Percentiles rank a stretch among this genome's conserved stretches.
phyloP scores from a whole-genome alignment of 2,113 vertebrate species.

The Rutilus rutilus region DNA sequence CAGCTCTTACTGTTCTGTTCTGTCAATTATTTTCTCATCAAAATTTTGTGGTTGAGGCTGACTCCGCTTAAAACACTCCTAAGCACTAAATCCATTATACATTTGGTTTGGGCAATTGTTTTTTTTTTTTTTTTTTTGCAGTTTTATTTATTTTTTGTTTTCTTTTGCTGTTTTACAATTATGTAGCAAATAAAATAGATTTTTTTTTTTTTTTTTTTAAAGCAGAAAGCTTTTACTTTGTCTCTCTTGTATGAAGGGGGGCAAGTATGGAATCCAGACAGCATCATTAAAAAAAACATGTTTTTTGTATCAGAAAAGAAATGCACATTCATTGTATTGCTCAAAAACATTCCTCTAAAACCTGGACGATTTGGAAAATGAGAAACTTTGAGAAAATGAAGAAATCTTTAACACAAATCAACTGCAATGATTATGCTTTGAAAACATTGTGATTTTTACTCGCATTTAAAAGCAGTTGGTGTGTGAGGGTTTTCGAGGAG shows the following conservation, averaged over 20 bases:
- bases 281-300: not conserved
- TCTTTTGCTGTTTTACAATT: conserved; percentile 15
- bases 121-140: too few relatives aligned
- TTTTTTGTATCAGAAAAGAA: not conserved
- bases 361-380: too few relatives aligned
- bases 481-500: not conserved
- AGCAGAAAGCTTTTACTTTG: conserved; percentile 12
- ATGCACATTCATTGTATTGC: conserved; percentile 10
- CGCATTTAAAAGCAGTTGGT: not conserved
- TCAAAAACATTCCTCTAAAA: not conserved
- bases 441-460: conserved; percentile 8
- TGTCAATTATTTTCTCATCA: too few relatives aligned
- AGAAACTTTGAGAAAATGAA: not conserved
- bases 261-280: conserved; percentile 5
- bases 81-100: not conserved
- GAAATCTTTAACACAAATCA: not conserved
- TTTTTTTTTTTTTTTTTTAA: not conserved
- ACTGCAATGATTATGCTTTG: not conserved
- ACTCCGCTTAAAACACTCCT: not conserved
- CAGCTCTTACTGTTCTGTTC: too few relatives aligned
- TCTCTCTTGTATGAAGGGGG: conserved; percentile 5
- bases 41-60: too few relatives aligned
- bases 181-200: conserved; percentile 7
- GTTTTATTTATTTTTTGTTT: conserved; percentile 2
- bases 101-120: not conserved